Percentiles rank a stretch among this genome's conserved stretches.
Conservation (phyloP, 2,888 invertebrate genomes). For the Apoda limacodes region DNA sequence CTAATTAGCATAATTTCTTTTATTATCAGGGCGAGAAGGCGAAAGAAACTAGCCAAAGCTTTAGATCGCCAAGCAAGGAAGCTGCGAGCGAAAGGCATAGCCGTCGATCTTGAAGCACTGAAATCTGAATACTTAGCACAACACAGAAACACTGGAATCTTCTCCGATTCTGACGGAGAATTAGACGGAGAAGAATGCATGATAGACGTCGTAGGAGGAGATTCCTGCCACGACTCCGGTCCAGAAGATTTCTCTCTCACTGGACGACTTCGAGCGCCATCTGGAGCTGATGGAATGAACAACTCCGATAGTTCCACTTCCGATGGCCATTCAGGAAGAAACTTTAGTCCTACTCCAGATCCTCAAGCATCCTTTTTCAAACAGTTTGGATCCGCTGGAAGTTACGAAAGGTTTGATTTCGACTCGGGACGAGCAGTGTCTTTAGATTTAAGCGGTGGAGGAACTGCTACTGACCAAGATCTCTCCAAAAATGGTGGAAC, state of each 20-base stretch:
- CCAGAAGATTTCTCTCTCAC: conserved; percentile 74
- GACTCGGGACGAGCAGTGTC: conserved; percentile 62
- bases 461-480: conserved; percentile 54
- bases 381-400: conserved; percentile 45
- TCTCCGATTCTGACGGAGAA: conserved; percentile 71
- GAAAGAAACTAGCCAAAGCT: conserved; percentile 92
- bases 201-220: conserved; percentile 89
- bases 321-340: conserved; percentile 54
- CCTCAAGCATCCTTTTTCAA: conserved; percentile 60
- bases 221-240: conserved; percentile 77
- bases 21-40: conserved; percentile 79
- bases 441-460: conserved; percentile 56
- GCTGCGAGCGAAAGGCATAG: conserved; percentile 89
- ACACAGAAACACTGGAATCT: conserved; percentile 72
- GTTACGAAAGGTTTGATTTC: conserved; percentile 62
- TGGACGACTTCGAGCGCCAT: conserved; percentile 68
- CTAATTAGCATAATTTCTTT: conserved; percentile 64
- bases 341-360: conserved; percentile 58
- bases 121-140: conserved; percentile 88
- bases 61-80: conserved; percentile 93
- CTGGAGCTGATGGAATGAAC: conserved; percentile 69
- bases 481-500: conserved; percentile 65
- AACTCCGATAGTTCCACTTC: conserved; percentile 70
- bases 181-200: conserved; percentile 77
- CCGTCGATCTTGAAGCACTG: conserved; percentile 87